Percentiles rank a stretch among this genome's conserved stretches.
These are phyloP conservation scores for Pogonocherus hispidulus DNA, from an alignment of 2,888 invertebrate species.

Conservation along the genomic window DNA sequence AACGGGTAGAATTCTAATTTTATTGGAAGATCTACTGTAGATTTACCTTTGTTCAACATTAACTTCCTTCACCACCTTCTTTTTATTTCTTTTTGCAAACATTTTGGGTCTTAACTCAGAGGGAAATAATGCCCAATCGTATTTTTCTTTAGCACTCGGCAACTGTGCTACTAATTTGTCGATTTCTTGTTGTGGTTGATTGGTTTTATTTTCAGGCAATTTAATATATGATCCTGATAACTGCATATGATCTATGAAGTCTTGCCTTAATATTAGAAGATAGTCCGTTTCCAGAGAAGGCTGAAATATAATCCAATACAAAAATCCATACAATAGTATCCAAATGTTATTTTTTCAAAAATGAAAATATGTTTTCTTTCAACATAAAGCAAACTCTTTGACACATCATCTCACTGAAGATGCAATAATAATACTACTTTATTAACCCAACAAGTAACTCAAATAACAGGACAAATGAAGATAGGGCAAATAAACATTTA, in stretches of 20 bases:
- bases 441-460: no score
- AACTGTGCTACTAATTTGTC: conserved; percentile 72
- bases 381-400: no score
- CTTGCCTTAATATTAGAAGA: conserved; percentile 79
- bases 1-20: neutral
- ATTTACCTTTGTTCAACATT: conserved; percentile 52
- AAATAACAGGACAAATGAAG: no score
- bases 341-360: no score
- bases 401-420: no score
- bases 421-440: no score
- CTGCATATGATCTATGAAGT: conserved; percentile 79
- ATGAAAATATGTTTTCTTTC: no score
- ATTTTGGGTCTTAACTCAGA: conserved; percentile 74
- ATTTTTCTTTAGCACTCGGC: conserved; percentile 67
- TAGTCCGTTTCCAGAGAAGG: conserved; percentile 74
- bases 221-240: conserved; percentile 77
- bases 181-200: conserved; percentile 72
- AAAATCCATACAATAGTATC: neutral
- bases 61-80: conserved; percentile 50
- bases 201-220: conserved; percentile 68
- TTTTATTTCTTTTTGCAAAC: conserved; percentile 63
- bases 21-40: neutral
- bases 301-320: conserved; percentile 52
- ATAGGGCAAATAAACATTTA: no score
- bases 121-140: conserved; percentile 77